These are phyloP conservation scores for Micronycteris hirsuta DNA, from an alignment of 2,113 vertebrate species.

Conservation along the genomic window DNA sequence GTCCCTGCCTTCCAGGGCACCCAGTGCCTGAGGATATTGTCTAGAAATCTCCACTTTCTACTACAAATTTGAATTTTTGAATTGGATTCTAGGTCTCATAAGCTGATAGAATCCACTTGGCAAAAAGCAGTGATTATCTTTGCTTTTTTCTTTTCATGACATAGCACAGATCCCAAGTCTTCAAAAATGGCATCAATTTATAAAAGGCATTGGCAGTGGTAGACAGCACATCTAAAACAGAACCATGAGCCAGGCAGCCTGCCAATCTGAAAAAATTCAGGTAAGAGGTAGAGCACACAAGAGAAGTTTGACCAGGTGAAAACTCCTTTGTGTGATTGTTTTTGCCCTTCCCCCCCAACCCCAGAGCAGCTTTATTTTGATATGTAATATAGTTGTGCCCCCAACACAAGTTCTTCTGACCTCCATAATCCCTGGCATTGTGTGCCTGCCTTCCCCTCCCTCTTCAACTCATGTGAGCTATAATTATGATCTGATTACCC, in stretches of 20 bases:
- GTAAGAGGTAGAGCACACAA: background rate
- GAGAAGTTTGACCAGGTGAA: background rate
- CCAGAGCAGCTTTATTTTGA: background rate
- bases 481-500: background rate
- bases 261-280: background rate
- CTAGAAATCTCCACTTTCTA: background rate
- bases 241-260: background rate
- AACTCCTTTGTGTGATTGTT: background rate
- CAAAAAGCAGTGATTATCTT: background rate
- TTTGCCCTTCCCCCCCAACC: background rate
- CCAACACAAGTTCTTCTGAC: background rate
- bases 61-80: background rate
- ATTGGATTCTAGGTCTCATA: background rate
- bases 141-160: background rate
- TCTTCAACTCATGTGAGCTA: background rate
- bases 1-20: background rate
- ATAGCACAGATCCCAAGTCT: background rate
- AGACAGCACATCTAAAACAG: background rate
- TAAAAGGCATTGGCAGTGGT: background rate
- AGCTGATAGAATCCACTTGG: background rate
- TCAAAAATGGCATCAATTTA: background rate
- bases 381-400: background rate
- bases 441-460: background rate
- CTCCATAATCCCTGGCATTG: background rate
- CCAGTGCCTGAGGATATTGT: background rate